phyloP scores from a whole-genome alignment of 2,113 vertebrate species.

The Spilogale gracilis region DNA sequence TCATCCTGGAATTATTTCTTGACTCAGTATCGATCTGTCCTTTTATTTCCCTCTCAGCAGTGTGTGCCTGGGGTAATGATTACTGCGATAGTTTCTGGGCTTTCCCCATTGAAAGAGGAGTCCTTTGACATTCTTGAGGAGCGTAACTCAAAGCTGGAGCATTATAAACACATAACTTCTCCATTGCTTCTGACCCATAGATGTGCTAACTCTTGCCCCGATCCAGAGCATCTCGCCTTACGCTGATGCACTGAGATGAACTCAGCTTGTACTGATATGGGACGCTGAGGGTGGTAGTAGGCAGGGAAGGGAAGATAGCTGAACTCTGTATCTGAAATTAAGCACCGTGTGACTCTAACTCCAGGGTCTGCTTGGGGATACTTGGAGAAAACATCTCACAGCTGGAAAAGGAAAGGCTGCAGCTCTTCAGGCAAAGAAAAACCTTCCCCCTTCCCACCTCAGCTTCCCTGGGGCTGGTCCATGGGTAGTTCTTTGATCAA shows the following conservation, averaged over 20 bases:
- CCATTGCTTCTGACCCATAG: not conserved
- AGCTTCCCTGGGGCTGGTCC: not conserved
- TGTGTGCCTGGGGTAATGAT: not conserved
- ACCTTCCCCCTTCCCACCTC: not conserved
- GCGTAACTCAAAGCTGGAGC: not conserved
- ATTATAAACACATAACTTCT: not conserved
- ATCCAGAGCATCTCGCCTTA: not conserved
- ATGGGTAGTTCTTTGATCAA: not conserved
- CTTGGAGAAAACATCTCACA: not conserved
- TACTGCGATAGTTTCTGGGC: not conserved
- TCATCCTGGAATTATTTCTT: conserved; percentile 59
- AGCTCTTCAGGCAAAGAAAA: not conserved
- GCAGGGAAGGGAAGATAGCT: not conserved
- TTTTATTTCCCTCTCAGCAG: not conserved
- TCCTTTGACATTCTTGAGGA: not conserved
- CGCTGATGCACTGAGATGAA: not conserved
- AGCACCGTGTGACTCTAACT: not conserved
- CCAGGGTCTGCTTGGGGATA: not conserved
- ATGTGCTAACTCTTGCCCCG: not conserved
- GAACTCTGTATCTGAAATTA: not conserved
- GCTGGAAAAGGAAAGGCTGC: not conserved
- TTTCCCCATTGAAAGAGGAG: not conserved
- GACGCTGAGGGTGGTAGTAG: not conserved
- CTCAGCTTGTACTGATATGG: not conserved
- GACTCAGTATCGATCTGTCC: not conserved